phyloP scores from a whole-genome alignment of 2,113 vertebrate species.

The Pterocles burchelli region DNA sequence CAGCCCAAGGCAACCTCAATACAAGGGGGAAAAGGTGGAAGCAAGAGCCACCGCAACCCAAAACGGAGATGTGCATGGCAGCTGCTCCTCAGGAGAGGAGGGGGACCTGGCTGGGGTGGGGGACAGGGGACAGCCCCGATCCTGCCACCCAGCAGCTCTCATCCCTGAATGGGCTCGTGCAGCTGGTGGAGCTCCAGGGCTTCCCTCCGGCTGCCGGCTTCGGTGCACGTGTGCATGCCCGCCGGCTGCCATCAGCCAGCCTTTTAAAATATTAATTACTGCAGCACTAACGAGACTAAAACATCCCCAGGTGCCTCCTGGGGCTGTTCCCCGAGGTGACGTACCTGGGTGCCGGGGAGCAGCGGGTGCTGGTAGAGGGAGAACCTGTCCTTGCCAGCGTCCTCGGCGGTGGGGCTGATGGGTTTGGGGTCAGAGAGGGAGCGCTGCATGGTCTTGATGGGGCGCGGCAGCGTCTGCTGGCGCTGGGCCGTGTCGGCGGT shows the following conservation, averaged over 20 bases:
- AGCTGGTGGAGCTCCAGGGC: background rate
- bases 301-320: background rate
- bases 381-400: conserved; percentile 90
- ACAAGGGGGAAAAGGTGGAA: background rate
- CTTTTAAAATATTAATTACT: conserved; percentile 53
- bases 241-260: background rate
- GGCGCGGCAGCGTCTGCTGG: conserved; percentile 92
- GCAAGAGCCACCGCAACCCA: accelerated
- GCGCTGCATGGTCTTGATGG: conserved; percentile 96
- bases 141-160: background rate
- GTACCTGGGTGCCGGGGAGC: conserved; percentile 91
- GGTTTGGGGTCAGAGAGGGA: conserved; percentile 98
- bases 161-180: background rate
- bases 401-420: conserved; percentile 96
- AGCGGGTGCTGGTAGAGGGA: conserved; percentile 92
- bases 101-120: background rate
- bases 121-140: background rate
- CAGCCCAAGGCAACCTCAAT: accelerated
- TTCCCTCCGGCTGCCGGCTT: background rate
- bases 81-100: background rate
- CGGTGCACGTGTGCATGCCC: accelerated
- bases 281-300: background rate
- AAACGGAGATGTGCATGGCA: accelerated
- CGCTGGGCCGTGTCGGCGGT: conserved; percentile 85
- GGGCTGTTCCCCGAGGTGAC: background rate